Evolutionary conservation across 2,797 vertebrate genomes (phyloP).

Genomic region (Gambusia yucatana): DNA sequence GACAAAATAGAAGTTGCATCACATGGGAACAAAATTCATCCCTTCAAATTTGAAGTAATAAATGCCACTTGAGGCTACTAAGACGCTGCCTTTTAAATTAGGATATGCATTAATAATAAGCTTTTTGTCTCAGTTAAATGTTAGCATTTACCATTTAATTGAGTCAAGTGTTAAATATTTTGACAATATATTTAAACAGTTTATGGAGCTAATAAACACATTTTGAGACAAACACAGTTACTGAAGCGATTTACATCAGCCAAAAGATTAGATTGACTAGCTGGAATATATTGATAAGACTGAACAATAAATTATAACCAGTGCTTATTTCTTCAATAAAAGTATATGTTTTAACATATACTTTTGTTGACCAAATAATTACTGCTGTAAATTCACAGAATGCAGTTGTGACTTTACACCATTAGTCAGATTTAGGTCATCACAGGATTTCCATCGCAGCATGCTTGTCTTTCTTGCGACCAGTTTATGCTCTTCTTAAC

Average conservation of each 20-base stretch:
- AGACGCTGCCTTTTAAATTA: slow-evolving; percentile 45
- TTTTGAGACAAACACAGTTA: neutral
- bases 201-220: neutral
- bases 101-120: neutral
- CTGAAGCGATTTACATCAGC: neutral
- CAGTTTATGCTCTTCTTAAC: neutral
- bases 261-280: neutral
- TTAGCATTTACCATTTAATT: neutral
- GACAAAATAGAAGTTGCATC: neutral
- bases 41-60: neutral
- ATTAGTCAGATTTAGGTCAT: slow-evolving; percentile 22
- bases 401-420: slow-evolving; percentile 1
- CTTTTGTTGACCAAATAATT: neutral
- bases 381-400: neutral
- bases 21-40: neutral
- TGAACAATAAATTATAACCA: neutral
- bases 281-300: neutral
- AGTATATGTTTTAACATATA: neutral
- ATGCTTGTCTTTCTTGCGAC: neutral
- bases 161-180: neutral
- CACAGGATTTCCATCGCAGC: slow-evolving; percentile 16
- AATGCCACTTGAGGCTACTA: neutral
- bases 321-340: neutral
- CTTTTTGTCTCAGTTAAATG: neutral
- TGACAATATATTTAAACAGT: neutral